These are phyloP conservation scores for Strigamia crassipes DNA, from an alignment of 2,888 invertebrate genomes.

Conservation along the genomic window DNA sequence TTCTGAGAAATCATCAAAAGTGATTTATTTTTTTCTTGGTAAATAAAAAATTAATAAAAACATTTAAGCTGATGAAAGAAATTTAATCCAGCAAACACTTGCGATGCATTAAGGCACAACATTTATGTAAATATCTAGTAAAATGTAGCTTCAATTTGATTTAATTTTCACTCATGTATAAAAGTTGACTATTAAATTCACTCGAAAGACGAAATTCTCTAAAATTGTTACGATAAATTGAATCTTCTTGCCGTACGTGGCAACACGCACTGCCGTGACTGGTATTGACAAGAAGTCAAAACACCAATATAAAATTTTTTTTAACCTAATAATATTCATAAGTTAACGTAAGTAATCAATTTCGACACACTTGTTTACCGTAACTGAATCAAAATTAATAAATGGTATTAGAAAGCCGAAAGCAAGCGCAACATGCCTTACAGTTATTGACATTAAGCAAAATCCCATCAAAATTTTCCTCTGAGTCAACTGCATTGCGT, in stretches of 20 bases:
- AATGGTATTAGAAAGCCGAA: not conserved
- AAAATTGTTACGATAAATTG: not conserved
- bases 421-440: not conserved
- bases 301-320: not conserved
- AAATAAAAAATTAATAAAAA: too few species aligned
- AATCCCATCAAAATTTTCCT: conserved; percentile 15
- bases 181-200: not conserved
- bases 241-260: not conserved
- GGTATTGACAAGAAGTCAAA: not conserved
- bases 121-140: too few species aligned
- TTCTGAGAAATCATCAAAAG: too few species aligned
- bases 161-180: not conserved
- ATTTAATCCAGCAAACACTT: too few species aligned
- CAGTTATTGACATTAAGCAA: conserved; percentile 11
- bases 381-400: not conserved
- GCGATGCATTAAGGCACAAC: too few species aligned
- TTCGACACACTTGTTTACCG: not conserved
- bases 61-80: too few species aligned
- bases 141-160: not conserved
- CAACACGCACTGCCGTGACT: not conserved
- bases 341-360: not conserved
- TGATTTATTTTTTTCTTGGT: too few species aligned
- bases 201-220: too few species aligned
- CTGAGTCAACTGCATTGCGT: conserved; percentile 6
- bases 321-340: not conserved